Evolutionary conservation across 1,140 invertebrate species (phyloP).

Genomic region (Lepidurus packardi): DNA sequence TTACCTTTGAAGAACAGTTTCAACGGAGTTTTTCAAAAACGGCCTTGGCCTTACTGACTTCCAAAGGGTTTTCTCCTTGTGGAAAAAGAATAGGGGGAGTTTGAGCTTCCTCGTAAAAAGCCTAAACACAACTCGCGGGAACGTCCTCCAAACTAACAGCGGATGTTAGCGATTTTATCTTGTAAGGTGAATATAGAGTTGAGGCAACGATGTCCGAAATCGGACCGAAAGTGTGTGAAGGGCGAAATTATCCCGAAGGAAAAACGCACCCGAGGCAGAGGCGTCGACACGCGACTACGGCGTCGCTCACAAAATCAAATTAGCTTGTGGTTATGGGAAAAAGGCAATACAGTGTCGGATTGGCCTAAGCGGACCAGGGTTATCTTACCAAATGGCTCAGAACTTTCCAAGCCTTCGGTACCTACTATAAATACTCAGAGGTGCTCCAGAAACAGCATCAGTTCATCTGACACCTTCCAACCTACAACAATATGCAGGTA

Average conservation of each 20-base stretch:
- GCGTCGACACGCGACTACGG: background rate
- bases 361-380: background rate
- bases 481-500: background rate
- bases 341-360: background rate
- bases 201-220: background rate
- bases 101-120: background rate
- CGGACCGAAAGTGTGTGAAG: background rate
- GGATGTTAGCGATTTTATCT: background rate
- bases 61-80: background rate
- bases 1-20: too few relatives aligned
- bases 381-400: background rate
- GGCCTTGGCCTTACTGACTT: background rate
- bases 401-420: background rate
- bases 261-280: background rate
- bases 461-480: background rate
- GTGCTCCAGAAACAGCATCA: background rate
- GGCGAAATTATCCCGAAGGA: background rate
- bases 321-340: background rate
- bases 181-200: background rate
- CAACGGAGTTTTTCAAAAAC: too few relatives aligned
- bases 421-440: background rate
- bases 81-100: background rate
- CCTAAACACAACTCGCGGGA: background rate
- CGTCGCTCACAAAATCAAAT: background rate
- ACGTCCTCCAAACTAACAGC: background rate